Base-by-base conservation (phyloP, 2,113 vertebrate genomes). In the Agapornis roseicollis region DNA sequence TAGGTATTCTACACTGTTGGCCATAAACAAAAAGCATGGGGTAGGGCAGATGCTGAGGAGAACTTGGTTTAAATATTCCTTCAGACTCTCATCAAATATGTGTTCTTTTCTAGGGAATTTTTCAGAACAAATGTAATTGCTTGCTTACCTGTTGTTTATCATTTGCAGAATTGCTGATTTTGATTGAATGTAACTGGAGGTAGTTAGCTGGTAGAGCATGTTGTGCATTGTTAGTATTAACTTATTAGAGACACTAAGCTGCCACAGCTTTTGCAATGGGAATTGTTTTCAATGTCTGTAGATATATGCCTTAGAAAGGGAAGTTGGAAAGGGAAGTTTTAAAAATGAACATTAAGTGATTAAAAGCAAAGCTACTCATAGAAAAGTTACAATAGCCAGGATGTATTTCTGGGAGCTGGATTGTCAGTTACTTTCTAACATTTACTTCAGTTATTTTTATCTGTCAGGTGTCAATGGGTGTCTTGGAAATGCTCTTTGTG, bases 401-500 rank as follows among this genome's bases (percentile, higher is more conserved):
- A 20, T 41, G 68, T 94, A 23, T 86, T 90, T 84, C 68, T 77
- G 80, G 50, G 28, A 84, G 13, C 37, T 64, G 42, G 31, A 64
- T 47, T 68, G 39, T 79, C 65, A 76, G 50, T 56, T 81, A 35
- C 39, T 80, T n/a, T 42, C 71, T 71, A 78, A 61, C 31, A 53
- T 42, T 89, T 37, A 17, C n/a, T 85, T 19, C 39, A 68, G 66
- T 87, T 71, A 84, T 33, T 78, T 44, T 79, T 89, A 63, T 79
- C 78, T 79, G 78, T 65, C 35, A 85, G 61, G 56, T 68, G 80
- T 81, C 78, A 78, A 23, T 20, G 42, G 27, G 73, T 87, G 70
- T 94, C 65, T 71, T 64, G 53, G 65, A 92, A 94, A 71, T 84
- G 69, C 15, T 49, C 13, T 80, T 52, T 74, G 14, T 73, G 25